Evolutionary conservation across 2,888 invertebrate species (phyloP).

Genomic region (Drosophila acutilabella): DNA sequence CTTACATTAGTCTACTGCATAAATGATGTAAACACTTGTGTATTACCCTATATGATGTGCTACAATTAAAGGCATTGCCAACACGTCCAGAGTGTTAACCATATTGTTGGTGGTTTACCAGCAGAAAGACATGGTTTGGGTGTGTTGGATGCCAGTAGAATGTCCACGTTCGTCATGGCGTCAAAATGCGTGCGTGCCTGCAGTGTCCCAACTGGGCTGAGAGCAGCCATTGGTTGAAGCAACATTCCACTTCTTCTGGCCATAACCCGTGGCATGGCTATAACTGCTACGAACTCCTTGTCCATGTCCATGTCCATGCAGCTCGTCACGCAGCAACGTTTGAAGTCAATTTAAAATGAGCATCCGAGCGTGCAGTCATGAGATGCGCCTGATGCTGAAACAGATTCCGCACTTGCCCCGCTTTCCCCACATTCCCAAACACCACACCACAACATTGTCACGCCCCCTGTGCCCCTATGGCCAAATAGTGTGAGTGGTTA

Average conservation of each 20-base stretch:
- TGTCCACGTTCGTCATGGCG: slow-evolving; percentile 74
- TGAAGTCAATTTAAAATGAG: slow-evolving; percentile 82
- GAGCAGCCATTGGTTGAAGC: neutral
- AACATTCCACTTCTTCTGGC: slow-evolving; percentile 7
- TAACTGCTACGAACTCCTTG: slow-evolving; percentile 35
- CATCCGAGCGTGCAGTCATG: slow-evolving; percentile 80
- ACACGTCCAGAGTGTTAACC: slow-evolving; percentile 68
- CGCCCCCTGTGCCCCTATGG: neutral
- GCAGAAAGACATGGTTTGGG: neutral
- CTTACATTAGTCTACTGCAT: too few species aligned
- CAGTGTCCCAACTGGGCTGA: slow-evolving; percentile 38
- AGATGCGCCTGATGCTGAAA: slow-evolving; percentile 55
- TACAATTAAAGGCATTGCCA: slow-evolving; percentile 67
- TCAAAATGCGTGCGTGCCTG: slow-evolving; percentile 74
- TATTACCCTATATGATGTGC: slow-evolving; percentile 32
- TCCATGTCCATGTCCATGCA: slow-evolving; percentile 73
- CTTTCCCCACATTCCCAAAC: neutral
- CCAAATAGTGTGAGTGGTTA: slow-evolving; percentile 46
- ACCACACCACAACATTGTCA: too few species aligned
- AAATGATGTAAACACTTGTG: too few species aligned
- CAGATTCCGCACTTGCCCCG: neutral
- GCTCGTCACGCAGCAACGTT: slow-evolving; percentile 80
- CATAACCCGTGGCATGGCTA: slow-evolving; percentile 14
- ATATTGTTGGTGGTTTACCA: slow-evolving; percentile 58
- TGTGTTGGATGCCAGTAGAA: slow-evolving; percentile 37